A percentile compares a stretch with the other conserved stretches of the same genome.
phyloP scores from a whole-genome alignment of 2,888 invertebrate genomes.

The Sceliomorpha sp. region DNA sequence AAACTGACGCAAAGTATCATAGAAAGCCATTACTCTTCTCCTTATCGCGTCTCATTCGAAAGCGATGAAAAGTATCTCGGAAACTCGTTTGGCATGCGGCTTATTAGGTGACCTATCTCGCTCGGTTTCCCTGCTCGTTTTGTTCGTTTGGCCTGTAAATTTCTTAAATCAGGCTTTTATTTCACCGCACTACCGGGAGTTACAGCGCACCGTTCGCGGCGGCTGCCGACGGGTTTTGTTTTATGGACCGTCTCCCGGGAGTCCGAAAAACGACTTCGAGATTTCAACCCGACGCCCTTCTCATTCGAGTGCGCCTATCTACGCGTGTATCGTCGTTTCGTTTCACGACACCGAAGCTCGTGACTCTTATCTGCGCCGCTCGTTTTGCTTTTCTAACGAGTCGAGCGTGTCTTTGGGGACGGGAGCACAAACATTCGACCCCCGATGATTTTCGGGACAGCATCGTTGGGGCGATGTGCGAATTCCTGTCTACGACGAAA shows the following conservation, averaged over 20 bases:
- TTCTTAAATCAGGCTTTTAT: constrained; percentile 54
- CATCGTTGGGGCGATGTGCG: constrained; percentile 42
- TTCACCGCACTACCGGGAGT: constrained; percentile 44
- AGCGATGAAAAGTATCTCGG: constrained; percentile 52
- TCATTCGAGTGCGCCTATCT: constrained; percentile 53
- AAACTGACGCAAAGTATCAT: constrained; percentile 67
- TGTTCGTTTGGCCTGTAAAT: constrained; percentile 46
- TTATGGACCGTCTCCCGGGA: constrained; percentile 52
- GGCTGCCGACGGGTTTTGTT: constrained; percentile 56
- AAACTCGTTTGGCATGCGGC: constrained; percentile 55
- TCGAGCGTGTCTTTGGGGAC: constrained; percentile 57
- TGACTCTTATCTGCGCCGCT: constrained; percentile 54
- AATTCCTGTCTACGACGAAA: constrained; percentile 32
- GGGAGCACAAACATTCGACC: constrained; percentile 52
- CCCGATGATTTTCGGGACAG: constrained; percentile 50
- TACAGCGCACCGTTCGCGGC: constrained; percentile 24
- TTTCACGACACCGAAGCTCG: constrained; percentile 49
- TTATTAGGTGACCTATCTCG: constrained; percentile 42
- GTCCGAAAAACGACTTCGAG: constrained; percentile 50
- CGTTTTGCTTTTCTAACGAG: constrained; percentile 66
- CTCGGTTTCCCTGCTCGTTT: constrained; percentile 29
- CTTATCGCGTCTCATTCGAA: constrained; percentile 28
- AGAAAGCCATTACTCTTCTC: constrained; percentile 47
- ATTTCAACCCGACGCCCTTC: constrained; percentile 53
- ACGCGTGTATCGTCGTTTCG: constrained; percentile 55